Conservation (phyloP, 2,888 invertebrate genomes). For the Entomobrya multifasciata region DNA sequence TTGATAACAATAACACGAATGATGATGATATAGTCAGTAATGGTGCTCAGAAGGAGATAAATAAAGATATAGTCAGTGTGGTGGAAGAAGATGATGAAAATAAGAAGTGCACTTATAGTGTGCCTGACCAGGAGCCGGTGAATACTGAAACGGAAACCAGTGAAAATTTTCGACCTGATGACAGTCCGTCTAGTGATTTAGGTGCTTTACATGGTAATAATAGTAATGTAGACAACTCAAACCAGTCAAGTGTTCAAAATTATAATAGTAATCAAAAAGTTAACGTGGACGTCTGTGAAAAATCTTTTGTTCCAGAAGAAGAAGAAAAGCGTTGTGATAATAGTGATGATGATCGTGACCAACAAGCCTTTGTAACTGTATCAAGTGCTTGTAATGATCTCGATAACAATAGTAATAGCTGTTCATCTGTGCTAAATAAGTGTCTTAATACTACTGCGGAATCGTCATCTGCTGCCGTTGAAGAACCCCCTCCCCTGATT, state of each 20-base stretch:
- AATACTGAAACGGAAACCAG: no score
- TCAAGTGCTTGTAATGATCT: background rate
- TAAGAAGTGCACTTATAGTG: constrained; percentile 36
- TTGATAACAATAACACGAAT: background rate
- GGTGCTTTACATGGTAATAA: constrained; percentile 17
- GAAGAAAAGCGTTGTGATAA: constrained; percentile 24
- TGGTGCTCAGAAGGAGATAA: background rate
- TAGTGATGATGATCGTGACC: background rate
- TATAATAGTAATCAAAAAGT: background rate
- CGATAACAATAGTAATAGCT: background rate
- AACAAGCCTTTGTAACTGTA: background rate
- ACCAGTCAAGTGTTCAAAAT: constrained; percentile 64
- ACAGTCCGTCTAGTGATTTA: background rate
- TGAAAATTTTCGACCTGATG: background rate
- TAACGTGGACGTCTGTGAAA: constrained; percentile 18
- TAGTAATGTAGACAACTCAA: constrained; percentile 33
- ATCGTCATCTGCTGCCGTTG: background rate
- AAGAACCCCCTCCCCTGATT: constrained; percentile 34
- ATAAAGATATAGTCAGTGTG: background rate
- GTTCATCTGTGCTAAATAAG: background rate
- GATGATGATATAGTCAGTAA: background rate
- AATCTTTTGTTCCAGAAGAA: constrained; percentile 22
- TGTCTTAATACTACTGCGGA: background rate
- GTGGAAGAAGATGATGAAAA: background rate
- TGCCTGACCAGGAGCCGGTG: constrained; percentile 11